phyloP scores from a whole-genome alignment of 2,113 vertebrate species.

The Platichthys flesus region DNA sequence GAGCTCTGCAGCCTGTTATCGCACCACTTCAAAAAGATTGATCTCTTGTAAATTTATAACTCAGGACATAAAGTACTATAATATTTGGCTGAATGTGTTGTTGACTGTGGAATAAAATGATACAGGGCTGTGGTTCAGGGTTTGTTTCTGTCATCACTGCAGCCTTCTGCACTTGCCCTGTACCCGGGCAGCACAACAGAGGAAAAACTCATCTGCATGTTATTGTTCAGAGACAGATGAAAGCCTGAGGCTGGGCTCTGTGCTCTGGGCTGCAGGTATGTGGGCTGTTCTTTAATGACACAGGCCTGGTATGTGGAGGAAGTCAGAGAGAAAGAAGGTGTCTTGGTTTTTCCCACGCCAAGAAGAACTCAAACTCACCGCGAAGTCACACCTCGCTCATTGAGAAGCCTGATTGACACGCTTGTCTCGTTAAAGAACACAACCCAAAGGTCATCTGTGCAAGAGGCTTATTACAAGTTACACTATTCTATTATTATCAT shows the following conservation, averaged over 20 bases:
- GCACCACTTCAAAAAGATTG: neutral
- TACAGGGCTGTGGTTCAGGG: neutral
- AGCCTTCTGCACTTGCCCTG: neutral
- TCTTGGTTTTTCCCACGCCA: conserved; percentile 59
- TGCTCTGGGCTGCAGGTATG: conserved; percentile 41
- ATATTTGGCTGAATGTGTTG: neutral
- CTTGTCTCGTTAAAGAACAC: neutral
- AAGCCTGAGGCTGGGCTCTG: conserved; percentile 24
- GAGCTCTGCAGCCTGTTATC: neutral
- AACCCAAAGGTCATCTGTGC: neutral
- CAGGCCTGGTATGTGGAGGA: conserved; percentile 56
- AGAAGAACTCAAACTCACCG: conserved; percentile 10
- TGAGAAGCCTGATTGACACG: conserved; percentile 10
- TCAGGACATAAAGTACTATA: neutral
- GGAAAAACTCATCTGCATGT: neutral
- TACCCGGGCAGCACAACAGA: neutral
- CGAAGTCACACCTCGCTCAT: neutral
- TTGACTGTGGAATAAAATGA: neutral
- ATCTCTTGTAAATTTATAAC: neutral
- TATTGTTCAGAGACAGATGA: conserved; percentile 26
- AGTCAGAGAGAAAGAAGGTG: conserved; percentile 34
- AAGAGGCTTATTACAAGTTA: neutral
- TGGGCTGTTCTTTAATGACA: conserved; percentile 29
- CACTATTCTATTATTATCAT: neutral
- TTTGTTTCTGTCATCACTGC: conserved; percentile 8